Percentiles rank a stretch among this genome's conserved stretches.
Evolutionary conservation across 1,140 invertebrate genomes (phyloP).

Genomic region (Hyphantria cunea): DNA sequence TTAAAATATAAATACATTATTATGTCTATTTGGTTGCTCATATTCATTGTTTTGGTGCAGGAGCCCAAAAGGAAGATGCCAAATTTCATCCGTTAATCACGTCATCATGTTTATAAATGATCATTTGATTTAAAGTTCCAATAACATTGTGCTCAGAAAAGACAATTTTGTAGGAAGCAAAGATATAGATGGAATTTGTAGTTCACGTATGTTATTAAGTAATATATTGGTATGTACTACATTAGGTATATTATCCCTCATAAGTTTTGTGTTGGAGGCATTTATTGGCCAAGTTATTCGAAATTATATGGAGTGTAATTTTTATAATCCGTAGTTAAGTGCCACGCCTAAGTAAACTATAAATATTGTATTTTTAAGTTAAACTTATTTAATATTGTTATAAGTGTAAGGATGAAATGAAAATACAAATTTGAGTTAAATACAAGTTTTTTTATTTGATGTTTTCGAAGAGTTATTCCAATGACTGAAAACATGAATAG

Average conservation of each 20-base stretch:
- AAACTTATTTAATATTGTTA: conserved; percentile 78
- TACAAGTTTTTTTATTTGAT: conserved; percentile 34
- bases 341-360: conserved; percentile 76
- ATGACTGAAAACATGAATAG: too few species aligned
- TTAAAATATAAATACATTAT: not conserved
- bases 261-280: conserved; percentile 76
- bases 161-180: conserved; percentile 61
- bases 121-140: conserved; percentile 43
- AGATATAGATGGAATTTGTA: conserved; percentile 49
- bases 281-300: conserved; percentile 75
- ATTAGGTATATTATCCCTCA: conserved; percentile 37
- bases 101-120: conserved; percentile 47
- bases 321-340: conserved; percentile 77
- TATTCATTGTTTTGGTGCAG: conserved; percentile 59
- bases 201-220: conserved; percentile 45
- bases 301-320: conserved; percentile 68
- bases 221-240: conserved; percentile 40
- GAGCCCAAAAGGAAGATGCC: conserved; percentile 73
- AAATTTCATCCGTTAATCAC: conserved; percentile 62
- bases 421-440: conserved; percentile 71
- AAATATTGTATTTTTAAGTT: conserved; percentile 64
- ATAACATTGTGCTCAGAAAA: conserved; percentile 72
- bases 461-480: too few species aligned
- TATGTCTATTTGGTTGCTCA: conserved; percentile 2
- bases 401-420: conserved; percentile 64